Evolutionary conservation across 2,888 invertebrate genomes (phyloP).

Genomic region (Leptinotarsa tumamoca): DNA sequence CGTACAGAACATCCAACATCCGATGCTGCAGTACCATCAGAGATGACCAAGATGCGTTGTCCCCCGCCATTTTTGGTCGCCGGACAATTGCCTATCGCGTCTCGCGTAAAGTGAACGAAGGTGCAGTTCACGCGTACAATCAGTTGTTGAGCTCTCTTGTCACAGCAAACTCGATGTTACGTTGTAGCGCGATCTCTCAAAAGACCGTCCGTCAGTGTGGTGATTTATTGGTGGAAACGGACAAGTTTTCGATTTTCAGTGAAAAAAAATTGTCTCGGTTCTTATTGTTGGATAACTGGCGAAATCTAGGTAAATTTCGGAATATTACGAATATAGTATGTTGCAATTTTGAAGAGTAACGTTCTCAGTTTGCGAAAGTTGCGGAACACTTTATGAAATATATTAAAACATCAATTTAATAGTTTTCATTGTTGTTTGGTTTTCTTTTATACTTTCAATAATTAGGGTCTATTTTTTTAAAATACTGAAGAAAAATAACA

Average conservation of each 20-base stretch:
- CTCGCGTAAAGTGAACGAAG: constrained; percentile 6
- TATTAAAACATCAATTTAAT: no score
- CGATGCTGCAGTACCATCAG: constrained; percentile 9
- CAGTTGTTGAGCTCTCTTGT: constrained; percentile 25
- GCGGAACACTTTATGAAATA: background rate
- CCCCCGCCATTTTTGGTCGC: constrained; percentile 29
- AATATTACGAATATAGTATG: background rate
- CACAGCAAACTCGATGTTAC: constrained; percentile 20
- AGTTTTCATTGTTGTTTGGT: no score
- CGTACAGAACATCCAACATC: constrained; percentile 3
- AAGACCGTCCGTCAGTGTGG: constrained; percentile 12
- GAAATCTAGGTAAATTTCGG: constrained; percentile 13
- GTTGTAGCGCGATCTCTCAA: constrained; percentile 11
- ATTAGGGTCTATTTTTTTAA: no score
- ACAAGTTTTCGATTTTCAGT: background rate
- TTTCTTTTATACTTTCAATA: no score
- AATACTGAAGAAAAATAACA: no score
- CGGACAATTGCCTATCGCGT: constrained; percentile 34
- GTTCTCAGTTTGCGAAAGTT: no score
- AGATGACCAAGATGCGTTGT: constrained; percentile 11
- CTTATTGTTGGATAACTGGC: constrained; percentile 19
- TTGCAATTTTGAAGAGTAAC: constrained; percentile 12
- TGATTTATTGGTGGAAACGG: constrained; percentile 14
- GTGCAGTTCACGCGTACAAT: constrained; percentile 21
- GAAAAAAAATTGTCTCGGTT: background rate